These are phyloP conservation scores for Nibea albiflora DNA, from an alignment of 2,113 vertebrate genomes.

Conservation along the genomic window DNA sequence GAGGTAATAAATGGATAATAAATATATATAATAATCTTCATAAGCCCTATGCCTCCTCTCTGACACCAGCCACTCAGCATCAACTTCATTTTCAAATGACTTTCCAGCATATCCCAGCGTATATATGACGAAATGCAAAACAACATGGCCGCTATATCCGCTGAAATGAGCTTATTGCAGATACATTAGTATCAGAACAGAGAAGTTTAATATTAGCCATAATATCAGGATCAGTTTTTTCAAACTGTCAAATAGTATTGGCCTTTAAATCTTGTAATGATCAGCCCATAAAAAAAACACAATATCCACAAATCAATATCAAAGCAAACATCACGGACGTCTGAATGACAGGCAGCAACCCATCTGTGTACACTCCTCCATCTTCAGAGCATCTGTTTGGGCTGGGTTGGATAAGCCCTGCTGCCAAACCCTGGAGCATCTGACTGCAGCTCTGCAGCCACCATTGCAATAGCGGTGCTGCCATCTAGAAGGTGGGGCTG, in stretches of 20 bases:
- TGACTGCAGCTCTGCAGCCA: conserved; percentile 38
- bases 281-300: background rate
- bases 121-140: background rate
- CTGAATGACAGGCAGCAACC: conserved; percentile 44
- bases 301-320: conserved; percentile 1
- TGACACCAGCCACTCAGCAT: conserved; percentile 12
- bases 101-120: conserved; percentile 2
- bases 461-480: conserved; percentile 22
- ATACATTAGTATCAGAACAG: background rate
- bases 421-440: conserved; percentile 60
- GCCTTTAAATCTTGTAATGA: background rate
- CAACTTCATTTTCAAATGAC: conserved; percentile 13
- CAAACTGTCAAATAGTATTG: background rate
- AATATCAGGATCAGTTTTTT: background rate
- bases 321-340: conserved; percentile 37
- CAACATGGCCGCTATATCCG: background rate
- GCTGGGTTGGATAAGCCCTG: conserved; percentile 19
- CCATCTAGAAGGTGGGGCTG: conserved; percentile 48
- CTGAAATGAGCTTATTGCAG: background rate
- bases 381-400: conserved; percentile 61
- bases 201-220: background rate
- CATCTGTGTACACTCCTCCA: conserved; percentile 43
- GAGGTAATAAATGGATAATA: conserved; percentile 28
- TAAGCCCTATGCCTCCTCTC: conserved; percentile 13
- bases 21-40: conserved; percentile 21